Conservation (phyloP, 2,888 invertebrate genomes). For the Leptogaster cylindrica region DNA sequence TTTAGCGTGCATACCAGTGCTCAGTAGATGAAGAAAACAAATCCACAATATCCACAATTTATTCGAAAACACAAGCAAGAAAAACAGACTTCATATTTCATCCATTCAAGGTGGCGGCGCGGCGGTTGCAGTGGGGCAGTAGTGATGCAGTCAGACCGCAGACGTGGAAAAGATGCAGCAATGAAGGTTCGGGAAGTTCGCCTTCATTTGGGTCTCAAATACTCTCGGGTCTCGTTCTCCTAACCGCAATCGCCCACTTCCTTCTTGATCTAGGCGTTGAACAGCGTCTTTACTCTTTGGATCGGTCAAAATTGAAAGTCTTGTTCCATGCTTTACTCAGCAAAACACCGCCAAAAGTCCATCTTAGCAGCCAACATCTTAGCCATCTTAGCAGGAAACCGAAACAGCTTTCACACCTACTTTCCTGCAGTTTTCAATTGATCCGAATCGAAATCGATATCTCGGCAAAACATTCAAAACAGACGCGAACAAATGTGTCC, state of each 20-base stretch:
- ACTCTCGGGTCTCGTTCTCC: constrained; percentile 38
- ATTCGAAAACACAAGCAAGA: too few relatives aligned
- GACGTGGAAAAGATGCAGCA: neutral
- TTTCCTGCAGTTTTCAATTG: constrained; percentile 39
- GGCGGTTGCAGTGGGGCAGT: neutral
- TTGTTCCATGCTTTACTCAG: constrained; percentile 10
- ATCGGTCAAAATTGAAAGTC: constrained; percentile 40
- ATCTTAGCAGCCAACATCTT: constrained; percentile 22
- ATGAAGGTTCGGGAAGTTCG: neutral
- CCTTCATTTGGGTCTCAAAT: constrained; percentile 32
- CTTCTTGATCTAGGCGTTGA: too few relatives aligned
- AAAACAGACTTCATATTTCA: too few relatives aligned
- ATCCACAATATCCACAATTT: too few relatives aligned
- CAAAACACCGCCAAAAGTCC: neutral
- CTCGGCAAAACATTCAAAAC: too few relatives aligned
- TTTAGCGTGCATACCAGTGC: too few relatives aligned
- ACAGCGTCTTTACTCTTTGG: neutral
- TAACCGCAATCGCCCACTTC: constrained; percentile 37
- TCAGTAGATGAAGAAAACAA: too few relatives aligned
- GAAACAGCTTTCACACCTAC: constrained; percentile 41
- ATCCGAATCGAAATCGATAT: constrained; percentile 30
- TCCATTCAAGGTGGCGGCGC: too few relatives aligned
- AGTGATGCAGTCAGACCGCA: constrained; percentile 5
- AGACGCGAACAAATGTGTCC: too few relatives aligned
- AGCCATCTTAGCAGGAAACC: neutral